A percentile compares a stretch with the other conserved stretches of the same genome.
Evolutionary conservation across 1,140 invertebrate species (phyloP).

Genomic region (Papilio dardanus): DNA sequence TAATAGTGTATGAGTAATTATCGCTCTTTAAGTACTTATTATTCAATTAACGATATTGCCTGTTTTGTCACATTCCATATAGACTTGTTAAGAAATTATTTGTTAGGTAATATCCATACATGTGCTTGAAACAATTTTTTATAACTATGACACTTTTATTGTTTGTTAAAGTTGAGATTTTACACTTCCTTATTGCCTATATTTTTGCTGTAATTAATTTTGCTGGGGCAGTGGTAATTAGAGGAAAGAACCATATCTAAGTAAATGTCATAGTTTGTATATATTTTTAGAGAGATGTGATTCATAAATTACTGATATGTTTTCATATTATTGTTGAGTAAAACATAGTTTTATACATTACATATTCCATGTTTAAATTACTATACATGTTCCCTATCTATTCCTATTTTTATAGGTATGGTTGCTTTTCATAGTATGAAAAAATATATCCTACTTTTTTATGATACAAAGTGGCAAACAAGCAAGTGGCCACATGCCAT

Average conservation of each 20-base stretch:
- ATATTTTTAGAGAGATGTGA: no score
- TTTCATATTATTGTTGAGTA: no score
- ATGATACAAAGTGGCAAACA: no score
- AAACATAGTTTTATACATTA: no score
- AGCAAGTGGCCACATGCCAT: no score
- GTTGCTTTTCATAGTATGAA: no score
- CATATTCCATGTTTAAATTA: no score
- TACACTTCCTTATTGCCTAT: neutral
- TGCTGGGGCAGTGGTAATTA: neutral
- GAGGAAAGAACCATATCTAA: neutral
- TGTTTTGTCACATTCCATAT: constrained; percentile 17
- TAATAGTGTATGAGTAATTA: constrained; percentile 8
- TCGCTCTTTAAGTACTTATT: neutral
- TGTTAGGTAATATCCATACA: constrained; percentile 19
- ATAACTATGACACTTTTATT: constrained; percentile 10
- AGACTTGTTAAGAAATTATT: constrained; percentile 28
- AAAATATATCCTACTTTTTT: no score
- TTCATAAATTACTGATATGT: no score
- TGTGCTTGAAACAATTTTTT: constrained; percentile 12
- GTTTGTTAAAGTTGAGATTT: neutral
- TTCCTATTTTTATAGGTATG: no score
- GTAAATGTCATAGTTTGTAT: no score
- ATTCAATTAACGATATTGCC: constrained; percentile 27
- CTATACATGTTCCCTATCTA: no score
- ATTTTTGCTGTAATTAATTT: neutral